Percentiles rank a stretch among this genome's conserved stretches.
Conservation (phyloP, 2,797 vertebrate genomes). For the Ptychobarbus kaznakovi region DNA sequence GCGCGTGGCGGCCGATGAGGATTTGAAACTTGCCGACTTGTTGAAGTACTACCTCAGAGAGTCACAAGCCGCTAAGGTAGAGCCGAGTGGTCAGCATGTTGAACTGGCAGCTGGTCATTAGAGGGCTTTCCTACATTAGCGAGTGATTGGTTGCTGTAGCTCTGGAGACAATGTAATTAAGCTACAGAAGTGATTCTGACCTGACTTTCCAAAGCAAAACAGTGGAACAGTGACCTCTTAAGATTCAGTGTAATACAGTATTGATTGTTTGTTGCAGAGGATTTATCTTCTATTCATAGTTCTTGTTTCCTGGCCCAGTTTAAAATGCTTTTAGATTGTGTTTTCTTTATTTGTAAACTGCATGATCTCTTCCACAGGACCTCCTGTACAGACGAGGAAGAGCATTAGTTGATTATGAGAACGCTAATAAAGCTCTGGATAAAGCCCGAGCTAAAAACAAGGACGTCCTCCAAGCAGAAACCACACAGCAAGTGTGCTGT, state of each 20-base stretch:
- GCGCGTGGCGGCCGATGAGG: conserved; percentile 95
- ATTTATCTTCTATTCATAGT: not conserved
- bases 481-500: conserved; percentile 94
- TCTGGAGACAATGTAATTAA: not conserved
- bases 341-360: not conserved
- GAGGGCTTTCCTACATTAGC: not conserved
- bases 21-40: conserved; percentile 96
- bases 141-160: not conserved
- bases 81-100: conserved; percentile 8
- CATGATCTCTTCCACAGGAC: conserved; percentile 78
- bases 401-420: conserved; percentile 96
- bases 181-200: not conserved
- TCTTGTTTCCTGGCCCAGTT: not conserved
- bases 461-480: conserved; percentile 97
- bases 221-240: not conserved
- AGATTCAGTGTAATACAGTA: not conserved
- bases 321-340: conserved; percentile 2
- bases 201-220: not conserved
- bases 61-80: conserved; percentile 97
- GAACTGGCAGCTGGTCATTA: not conserved
- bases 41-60: conserved; percentile 97
- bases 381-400: conserved; percentile 94
- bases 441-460: conserved; percentile 97
- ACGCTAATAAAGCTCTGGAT: conserved; percentile 96
- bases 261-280: not conserved